A percentile compares a stretch with the other conserved stretches of the same genome.
These are phyloP conservation scores for Paedocypris sp. DNA, from an alignment of 2,113 vertebrate genomes.

Conservation along the genomic window DNA sequence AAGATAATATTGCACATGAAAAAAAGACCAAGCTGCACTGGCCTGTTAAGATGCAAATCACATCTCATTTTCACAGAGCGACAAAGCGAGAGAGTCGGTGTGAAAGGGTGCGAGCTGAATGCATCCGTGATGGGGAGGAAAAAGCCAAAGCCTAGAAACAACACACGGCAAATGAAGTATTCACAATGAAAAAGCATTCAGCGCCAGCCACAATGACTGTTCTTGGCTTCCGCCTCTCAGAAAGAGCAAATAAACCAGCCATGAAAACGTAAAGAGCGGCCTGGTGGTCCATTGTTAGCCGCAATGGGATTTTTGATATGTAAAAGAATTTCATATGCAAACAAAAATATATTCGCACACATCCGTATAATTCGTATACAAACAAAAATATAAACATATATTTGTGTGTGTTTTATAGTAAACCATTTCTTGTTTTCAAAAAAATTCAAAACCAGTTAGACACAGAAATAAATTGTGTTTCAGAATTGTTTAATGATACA, in stretches of 20 bases:
- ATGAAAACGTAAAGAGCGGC: too few relatives aligned
- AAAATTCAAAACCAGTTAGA: too few relatives aligned
- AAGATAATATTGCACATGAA: neutral
- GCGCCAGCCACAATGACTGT: neutral
- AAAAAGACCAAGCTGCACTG: neutral
- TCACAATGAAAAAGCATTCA: neutral
- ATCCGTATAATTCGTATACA: too few relatives aligned
- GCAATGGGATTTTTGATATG: too few relatives aligned
- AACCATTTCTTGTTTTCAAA: too few relatives aligned
- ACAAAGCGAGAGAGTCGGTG: neutral
- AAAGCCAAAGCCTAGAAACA: neutral
- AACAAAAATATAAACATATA: too few relatives aligned
- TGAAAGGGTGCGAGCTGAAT: neutral
- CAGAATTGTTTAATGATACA: too few relatives aligned
- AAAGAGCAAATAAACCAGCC: neutral
- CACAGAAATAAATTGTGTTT: too few relatives aligned
- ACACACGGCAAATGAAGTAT: neutral
- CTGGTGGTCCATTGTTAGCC: too few relatives aligned
- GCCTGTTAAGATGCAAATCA: constrained; percentile 17
- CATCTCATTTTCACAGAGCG: constrained; percentile 17
- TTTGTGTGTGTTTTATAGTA: too few relatives aligned
- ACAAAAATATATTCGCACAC: too few relatives aligned
- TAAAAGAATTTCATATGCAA: too few relatives aligned
- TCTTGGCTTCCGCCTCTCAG: neutral
- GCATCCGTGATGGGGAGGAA: neutral